Conservation (phyloP, 2,113 vertebrate genomes). For the Hyperoodon ampullatus region DNA sequence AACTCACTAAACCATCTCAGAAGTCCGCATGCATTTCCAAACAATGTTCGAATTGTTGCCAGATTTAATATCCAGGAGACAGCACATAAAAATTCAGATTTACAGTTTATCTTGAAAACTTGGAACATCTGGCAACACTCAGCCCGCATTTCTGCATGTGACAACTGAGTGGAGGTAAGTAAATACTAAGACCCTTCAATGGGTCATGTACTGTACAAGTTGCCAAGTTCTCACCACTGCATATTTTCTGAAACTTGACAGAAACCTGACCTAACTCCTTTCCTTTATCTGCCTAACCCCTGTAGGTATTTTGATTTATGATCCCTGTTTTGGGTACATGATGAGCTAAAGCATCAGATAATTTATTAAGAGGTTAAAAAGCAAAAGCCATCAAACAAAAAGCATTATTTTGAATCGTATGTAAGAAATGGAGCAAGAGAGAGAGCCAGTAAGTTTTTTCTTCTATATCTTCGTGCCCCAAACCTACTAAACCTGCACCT, state of each 20-base stretch:
- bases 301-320: slow-evolving; percentile 60
- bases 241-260: slow-evolving; percentile 52
- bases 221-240: slow-evolving; percentile 44
- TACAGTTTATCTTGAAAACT: slow-evolving; percentile 65
- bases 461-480: neutral
- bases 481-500: neutral
- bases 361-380: slow-evolving; percentile 68
- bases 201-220: neutral
- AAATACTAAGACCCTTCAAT: neutral
- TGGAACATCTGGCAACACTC: slow-evolving; percentile 54
- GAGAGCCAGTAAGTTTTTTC: neutral
- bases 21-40: slow-evolving; percentile 48
- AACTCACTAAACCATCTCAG: slow-evolving; percentile 45
- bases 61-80: slow-evolving; percentile 62
- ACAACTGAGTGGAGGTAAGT: slow-evolving; percentile 22
- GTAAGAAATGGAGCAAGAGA: neutral
- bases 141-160: neutral
- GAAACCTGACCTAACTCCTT: slow-evolving; percentile 46
- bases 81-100: slow-evolving; percentile 67
- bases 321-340: slow-evolving; percentile 36
- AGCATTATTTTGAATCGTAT: slow-evolving; percentile 38
- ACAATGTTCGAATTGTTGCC: slow-evolving; percentile 41
- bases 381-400: neutral
- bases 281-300: slow-evolving; percentile 49
- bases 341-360: slow-evolving; percentile 36